Percentiles rank a stretch among this genome's conserved stretches.
Conservation (phyloP, 2,113 vertebrate species). For the Varanus komodoensis region DNA sequence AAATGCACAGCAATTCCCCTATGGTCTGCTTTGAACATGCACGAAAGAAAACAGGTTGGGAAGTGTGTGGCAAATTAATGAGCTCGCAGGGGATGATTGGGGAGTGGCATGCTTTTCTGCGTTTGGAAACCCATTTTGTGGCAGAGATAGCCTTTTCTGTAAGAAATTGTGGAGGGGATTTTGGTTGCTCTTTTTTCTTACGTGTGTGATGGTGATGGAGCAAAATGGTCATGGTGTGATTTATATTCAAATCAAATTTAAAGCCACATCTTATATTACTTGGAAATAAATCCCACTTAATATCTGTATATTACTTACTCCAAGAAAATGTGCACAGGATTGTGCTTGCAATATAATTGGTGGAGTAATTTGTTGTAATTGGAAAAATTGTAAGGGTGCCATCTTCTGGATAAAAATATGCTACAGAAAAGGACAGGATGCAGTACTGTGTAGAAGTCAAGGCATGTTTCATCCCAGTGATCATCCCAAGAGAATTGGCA, state of each 20-base stretch:
- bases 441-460: background rate
- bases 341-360: background rate
- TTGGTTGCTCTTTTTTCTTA: background rate
- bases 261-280: background rate
- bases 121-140: background rate
- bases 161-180: background rate
- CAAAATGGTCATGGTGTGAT: background rate
- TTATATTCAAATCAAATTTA: background rate
- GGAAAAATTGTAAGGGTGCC: constrained; percentile 9
- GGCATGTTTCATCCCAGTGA: background rate
- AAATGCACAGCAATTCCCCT: background rate
- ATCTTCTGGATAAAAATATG: background rate
- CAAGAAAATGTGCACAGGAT: background rate
- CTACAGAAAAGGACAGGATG: background rate
- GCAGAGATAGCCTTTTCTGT: background rate
- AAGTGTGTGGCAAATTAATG: constrained; percentile 49
- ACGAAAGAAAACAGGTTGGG: constrained; percentile 35
- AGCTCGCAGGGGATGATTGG: constrained; percentile 49
- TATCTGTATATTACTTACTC: background rate
- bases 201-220: background rate
- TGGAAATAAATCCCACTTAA: background rate
- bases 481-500: background rate
- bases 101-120: background rate
- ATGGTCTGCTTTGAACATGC: background rate
- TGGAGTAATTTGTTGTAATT: background rate